These are phyloP conservation scores for Lophochroa leadbeateri DNA, from an alignment of 2,113 vertebrate genomes.

Conservation along the genomic window DNA sequence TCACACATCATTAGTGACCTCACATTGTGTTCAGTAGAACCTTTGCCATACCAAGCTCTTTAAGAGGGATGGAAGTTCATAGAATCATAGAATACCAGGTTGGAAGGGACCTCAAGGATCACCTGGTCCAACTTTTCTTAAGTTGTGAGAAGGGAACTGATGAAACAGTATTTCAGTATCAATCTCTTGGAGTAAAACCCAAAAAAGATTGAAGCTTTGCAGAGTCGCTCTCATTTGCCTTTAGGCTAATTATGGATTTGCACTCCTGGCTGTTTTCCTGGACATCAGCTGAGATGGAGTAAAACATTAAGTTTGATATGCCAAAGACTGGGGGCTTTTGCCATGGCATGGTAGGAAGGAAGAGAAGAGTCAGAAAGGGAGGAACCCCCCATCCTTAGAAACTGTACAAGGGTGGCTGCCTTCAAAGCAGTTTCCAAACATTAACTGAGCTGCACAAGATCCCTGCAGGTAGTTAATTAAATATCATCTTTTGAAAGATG, in stretches of 20 bases:
- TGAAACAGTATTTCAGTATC: neutral
- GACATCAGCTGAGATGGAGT: no score
- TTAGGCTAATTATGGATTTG: neutral
- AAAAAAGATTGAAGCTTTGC: neutral
- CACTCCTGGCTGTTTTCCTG: neutral
- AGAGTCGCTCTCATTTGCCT: neutral
- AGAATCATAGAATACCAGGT: neutral
- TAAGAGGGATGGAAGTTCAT: neutral
- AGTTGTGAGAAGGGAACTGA: neutral
- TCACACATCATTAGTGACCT: neutral
- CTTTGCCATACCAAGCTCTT: neutral
- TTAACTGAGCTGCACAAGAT: neutral
- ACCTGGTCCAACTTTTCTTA: neutral
- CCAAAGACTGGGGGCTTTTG: neutral
- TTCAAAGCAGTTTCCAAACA: neutral
- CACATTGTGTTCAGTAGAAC: fast-evolving
- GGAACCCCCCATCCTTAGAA: neutral
- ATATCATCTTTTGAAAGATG: neutral
- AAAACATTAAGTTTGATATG: neutral
- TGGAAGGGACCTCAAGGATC: neutral
- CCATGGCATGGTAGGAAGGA: neutral
- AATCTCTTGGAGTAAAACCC: neutral
- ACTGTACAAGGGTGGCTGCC: neutral
- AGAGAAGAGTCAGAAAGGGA: neutral
- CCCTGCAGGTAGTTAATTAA: slow-evolving; percentile 8